These are phyloP conservation scores for Darevskia nairensis DNA, from an alignment of 2,797 vertebrate species.

Conservation along the genomic window DNA sequence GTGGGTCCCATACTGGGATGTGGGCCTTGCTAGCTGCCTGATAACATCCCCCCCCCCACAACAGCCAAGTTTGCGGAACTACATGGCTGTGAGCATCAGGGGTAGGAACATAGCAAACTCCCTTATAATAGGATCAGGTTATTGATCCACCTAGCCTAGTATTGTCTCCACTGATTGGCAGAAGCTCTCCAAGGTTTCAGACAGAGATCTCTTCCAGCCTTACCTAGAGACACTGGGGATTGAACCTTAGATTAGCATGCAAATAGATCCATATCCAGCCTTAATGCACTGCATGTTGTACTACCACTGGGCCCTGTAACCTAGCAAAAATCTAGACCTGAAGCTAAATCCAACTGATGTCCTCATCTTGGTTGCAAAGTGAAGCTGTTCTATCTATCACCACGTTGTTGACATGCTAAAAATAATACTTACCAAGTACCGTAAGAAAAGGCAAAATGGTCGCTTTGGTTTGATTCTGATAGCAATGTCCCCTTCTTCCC, in stretches of 20 bases:
- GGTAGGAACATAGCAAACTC: too few relatives aligned
- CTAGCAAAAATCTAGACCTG: background rate
- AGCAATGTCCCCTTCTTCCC: slow-evolving; percentile 79
- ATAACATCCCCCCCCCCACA: background rate
- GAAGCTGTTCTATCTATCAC: background rate
- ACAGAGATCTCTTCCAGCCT: too few relatives aligned
- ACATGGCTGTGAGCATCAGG: background rate
- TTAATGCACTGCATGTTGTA: too few relatives aligned
- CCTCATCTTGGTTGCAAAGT: background rate
- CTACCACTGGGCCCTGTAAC: too few relatives aligned
- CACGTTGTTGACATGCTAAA: background rate
- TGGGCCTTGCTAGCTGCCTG: background rate
- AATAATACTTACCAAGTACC: slow-evolving; percentile 76
- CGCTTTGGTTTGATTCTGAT: slow-evolving; percentile 73
- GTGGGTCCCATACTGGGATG: background rate
- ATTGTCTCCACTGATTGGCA: too few relatives aligned
- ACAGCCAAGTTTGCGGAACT: background rate
- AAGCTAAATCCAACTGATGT: background rate
- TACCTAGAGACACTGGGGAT: too few relatives aligned
- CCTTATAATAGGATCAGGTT: too few relatives aligned
- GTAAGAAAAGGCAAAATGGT: slow-evolving; percentile 80
- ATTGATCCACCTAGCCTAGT: too few relatives aligned
- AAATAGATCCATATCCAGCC: too few relatives aligned
- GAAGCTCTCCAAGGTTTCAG: too few relatives aligned
- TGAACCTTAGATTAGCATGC: too few relatives aligned